Evolutionary conservation across 1,140 invertebrate species (phyloP).

Genomic region (Tribolium madens): DNA sequence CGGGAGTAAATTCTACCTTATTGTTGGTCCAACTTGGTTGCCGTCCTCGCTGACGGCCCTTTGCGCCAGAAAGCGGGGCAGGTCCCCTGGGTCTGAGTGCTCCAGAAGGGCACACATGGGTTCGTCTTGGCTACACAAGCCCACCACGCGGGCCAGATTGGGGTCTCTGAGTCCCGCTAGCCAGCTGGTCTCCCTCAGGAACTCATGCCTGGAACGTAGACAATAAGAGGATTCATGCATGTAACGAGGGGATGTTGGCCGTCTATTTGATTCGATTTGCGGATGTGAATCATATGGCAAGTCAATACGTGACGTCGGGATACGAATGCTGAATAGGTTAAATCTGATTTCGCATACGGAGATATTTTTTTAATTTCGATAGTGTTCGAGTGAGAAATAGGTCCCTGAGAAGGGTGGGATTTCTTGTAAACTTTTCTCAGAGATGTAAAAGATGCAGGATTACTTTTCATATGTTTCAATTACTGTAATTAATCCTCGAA

Average conservation of each 20-base stretch:
- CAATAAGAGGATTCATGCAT: conserved; percentile 35
- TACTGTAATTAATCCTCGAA: neutral
- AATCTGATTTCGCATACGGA: neutral
- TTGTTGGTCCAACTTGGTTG: conserved; percentile 57
- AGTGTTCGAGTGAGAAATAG: no score
- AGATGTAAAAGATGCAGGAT: no score
- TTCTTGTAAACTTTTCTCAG: no score
- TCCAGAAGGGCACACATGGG: conserved; percentile 88
- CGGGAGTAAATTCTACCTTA: conserved; percentile 58
- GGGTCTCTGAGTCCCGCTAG: conserved; percentile 84
- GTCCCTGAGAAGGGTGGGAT: neutral
- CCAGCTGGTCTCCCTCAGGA: conserved; percentile 86
- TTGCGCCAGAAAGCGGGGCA: conserved; percentile 80
- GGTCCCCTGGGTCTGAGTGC: conserved; percentile 86
- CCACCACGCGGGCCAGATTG: conserved; percentile 86
- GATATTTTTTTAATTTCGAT: no score
- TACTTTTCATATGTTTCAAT: neutral
- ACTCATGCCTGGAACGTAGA: conserved; percentile 77
- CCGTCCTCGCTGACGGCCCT: conserved; percentile 60
- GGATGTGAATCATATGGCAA: conserved; percentile 48
- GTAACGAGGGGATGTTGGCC: conserved; percentile 36
- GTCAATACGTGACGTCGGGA: conserved; percentile 39
- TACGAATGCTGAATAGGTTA: conserved; percentile 15
- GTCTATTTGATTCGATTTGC: conserved; percentile 42
- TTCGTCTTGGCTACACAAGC: conserved; percentile 83